These are phyloP conservation scores for Bruchidius siliquastri DNA, from an alignment of 2,888 invertebrate genomes.

Conservation along the genomic window DNA sequence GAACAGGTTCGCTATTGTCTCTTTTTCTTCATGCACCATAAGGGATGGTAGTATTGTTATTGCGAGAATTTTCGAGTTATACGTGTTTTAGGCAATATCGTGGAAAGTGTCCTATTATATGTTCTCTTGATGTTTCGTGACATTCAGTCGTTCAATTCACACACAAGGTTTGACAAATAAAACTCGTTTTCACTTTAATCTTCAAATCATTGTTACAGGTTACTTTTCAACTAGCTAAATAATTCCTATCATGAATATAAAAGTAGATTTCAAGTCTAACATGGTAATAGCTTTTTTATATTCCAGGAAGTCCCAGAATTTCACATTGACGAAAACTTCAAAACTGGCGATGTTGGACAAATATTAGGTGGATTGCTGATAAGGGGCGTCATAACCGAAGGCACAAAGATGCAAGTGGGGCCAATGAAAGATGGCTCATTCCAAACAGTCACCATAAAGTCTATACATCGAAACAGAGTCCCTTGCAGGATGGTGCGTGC, in stretches of 20 bases:
- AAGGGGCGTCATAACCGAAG: conserved; percentile 82
- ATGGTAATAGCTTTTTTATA: not conserved
- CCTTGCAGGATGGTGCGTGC: conserved; percentile 84
- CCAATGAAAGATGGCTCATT: conserved; percentile 78
- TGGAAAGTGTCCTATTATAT: no score
- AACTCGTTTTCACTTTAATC: no score
- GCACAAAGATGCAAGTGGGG: conserved; percentile 70
- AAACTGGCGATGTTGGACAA: conserved; percentile 76
- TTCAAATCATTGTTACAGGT: no score
- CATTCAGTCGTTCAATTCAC: no score
- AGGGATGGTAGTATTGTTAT: no score
- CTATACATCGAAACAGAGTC: conserved; percentile 88
- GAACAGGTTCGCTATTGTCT: conserved; percentile 52
- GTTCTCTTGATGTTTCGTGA: no score
- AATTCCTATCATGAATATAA: no score
- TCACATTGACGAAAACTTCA: conserved; percentile 92
- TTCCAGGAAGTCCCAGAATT: conserved; percentile 70
- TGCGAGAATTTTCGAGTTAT: no score
- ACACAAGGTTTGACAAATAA: no score
- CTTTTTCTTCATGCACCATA: not conserved
- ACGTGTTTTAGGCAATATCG: no score
- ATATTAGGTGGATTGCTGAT: conserved; percentile 82
- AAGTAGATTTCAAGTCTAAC: no score
- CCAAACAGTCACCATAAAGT: conserved; percentile 69
- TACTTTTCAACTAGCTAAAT: no score